These are phyloP conservation scores for Psix sp. DNA, from an alignment of 1,140 invertebrate genomes.

Conservation along the genomic window DNA sequence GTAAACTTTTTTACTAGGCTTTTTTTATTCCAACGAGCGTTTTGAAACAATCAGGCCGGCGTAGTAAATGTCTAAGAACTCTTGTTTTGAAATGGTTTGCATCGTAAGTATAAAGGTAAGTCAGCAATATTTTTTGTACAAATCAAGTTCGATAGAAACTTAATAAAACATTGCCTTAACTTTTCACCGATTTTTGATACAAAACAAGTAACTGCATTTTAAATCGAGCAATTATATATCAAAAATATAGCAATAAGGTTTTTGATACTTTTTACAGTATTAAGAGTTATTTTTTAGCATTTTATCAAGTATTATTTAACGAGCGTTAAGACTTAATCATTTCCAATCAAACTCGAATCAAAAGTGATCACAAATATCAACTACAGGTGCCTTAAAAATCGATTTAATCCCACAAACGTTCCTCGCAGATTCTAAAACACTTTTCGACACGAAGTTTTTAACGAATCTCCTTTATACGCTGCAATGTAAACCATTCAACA, in stretches of 20 bases:
- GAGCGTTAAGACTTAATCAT: too few relatives aligned
- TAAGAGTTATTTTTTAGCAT: too few relatives aligned
- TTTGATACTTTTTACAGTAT: too few relatives aligned
- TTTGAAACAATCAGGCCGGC: constrained; percentile 51
- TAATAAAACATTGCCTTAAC: too few relatives aligned
- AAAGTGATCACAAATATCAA: constrained; percentile 15
- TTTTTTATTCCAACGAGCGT: constrained; percentile 26
- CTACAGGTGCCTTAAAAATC: constrained; percentile 39
- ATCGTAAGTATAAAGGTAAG: constrained; percentile 36
- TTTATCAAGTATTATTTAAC: too few relatives aligned
- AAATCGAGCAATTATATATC: too few relatives aligned
- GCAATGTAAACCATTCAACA: too few relatives aligned
- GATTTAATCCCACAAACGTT: constrained; percentile 25
- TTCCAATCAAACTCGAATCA: too few relatives aligned
- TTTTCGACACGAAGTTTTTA: neutral
- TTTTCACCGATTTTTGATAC: too few relatives aligned
- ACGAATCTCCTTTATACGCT: too few relatives aligned
- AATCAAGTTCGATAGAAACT: neutral
- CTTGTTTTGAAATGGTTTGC: constrained; percentile 35
- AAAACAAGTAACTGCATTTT: neutral
- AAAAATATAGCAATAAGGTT: too few relatives aligned
- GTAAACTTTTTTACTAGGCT: neutral
- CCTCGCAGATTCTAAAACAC: constrained; percentile 27
- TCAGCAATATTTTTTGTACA: constrained; percentile 36
- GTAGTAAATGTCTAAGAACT: constrained; percentile 18